These are phyloP conservation scores for Tapirus indicus DNA, from an alignment of 2,797 vertebrate genomes.

Conservation along the genomic window DNA sequence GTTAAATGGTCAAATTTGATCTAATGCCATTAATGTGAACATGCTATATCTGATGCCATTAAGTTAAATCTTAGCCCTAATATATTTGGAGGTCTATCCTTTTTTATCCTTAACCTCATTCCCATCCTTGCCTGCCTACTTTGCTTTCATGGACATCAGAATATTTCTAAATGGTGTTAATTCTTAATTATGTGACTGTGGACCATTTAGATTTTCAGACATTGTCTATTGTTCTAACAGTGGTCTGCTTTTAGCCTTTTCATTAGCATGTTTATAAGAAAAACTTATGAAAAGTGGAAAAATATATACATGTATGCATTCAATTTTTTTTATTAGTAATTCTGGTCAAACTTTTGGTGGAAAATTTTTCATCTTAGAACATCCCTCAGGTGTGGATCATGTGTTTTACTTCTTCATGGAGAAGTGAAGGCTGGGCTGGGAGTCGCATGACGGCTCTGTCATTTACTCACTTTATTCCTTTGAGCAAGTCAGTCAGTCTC, in stretches of 20 bases:
- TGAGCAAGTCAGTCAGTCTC: not conserved
- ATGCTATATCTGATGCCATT: not conserved
- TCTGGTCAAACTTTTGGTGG: constrained; percentile 36
- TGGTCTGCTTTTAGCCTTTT: not conserved
- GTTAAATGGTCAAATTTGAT: not conserved
- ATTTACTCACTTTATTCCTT: not conserved
- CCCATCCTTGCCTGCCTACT: not conserved
- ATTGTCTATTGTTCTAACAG: not conserved
- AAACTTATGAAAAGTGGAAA: not conserved
- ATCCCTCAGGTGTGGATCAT: not conserved
- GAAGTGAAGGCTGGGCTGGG: not conserved
- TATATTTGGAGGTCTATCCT: not conserved
- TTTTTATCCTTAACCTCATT: not conserved
- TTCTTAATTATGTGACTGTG: not conserved
- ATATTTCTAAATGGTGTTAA: not conserved
- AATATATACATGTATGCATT: not conserved
- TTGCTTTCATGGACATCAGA: not conserved
- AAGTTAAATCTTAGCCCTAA: not conserved
- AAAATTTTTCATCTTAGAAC: not conserved
- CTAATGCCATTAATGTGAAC: not conserved
- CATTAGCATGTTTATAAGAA: not conserved
- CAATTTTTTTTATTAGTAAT: constrained; percentile 20
- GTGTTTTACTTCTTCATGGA: not conserved
- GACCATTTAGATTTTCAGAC: not conserved
- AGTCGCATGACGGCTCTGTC: not conserved